Base-by-base conservation (phyloP, 2,797 vertebrate genomes). In the Mareca strepera region DNA sequence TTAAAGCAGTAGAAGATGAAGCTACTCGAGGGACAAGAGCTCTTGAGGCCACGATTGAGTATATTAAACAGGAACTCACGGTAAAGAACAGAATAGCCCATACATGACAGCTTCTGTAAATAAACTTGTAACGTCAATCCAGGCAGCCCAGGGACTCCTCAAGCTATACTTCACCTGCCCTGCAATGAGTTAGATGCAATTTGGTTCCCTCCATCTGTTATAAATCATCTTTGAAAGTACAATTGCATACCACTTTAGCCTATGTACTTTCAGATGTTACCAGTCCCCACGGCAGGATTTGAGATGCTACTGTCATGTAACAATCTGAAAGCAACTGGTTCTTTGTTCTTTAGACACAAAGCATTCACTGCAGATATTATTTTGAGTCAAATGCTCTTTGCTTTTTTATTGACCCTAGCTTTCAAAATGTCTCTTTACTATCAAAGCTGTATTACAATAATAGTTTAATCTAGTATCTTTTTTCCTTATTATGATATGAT, bases 1-100 rank as follows among this genome's bases (percentile, higher is more conserved):
- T 99, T 94, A 99, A 99, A 98, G 99, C 99, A 0, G 99, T 99
- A 74, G 99, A 99, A 97, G 99, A 99, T 67, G 99, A 99, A 96
- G 99, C 99, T 46, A 99, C 99, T 67, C 98, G 99, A 23, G 99
- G 99, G 83, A 99, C 99, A 5, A 98, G 99, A 96, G 99, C 99
- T 8, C 98, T 99, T 6, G 99, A 99, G 97, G 99, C 99, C 94
- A 99, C 99, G 9, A 99, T 99, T 7, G 99, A 99, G 94, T 99
- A 98, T 98, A 99, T 99, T 98, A 99, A 99, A 92, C 99, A 99
- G 97, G 99, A 99, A 96, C 98, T 99, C 96, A 99, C 98, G 96
- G 99, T 99, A 98, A 96, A 70, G 46, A 89, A 56, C 23, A 25
- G 5, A 84, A 12, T 13, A 35, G 11, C 6, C 6, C 1, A 12